These are phyloP conservation scores for Lathamus discolor DNA, from an alignment of 2,113 vertebrate genomes.

Conservation along the genomic window DNA sequence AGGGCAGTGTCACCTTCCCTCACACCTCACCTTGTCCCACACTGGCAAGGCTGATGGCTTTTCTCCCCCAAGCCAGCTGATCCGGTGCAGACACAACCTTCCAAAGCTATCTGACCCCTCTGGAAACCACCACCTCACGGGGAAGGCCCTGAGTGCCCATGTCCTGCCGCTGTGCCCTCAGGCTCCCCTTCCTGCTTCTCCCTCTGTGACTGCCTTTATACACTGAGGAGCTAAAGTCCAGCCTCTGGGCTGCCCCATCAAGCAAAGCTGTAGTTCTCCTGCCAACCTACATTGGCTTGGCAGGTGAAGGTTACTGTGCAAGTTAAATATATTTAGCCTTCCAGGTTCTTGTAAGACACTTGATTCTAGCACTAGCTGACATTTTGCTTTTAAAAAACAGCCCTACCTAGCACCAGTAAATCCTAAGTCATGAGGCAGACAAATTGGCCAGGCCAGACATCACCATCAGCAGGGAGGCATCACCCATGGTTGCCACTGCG, in stretches of 20 bases:
- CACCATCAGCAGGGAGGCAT: not conserved
- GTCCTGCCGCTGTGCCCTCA: accelerated
- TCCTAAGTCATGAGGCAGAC: not conserved
- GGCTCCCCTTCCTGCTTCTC: not conserved
- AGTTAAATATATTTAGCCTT: not conserved
- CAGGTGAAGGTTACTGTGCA: not conserved
- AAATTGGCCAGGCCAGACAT: not conserved
- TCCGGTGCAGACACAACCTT: not conserved
- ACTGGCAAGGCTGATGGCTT: not conserved
- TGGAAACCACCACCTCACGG: accelerated
- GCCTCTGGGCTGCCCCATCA: accelerated
- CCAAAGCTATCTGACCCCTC: accelerated
- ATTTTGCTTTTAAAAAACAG: not conserved
- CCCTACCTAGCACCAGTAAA: not conserved
- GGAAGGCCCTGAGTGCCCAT: accelerated
- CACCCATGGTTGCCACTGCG: accelerated
- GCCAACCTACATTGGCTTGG: not conserved
- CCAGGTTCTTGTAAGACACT: not conserved
- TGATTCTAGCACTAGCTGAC: not conserved
- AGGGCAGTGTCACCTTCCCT: not conserved
- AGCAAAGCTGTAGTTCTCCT: not conserved
- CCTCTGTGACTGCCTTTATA: not conserved
- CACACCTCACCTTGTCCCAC: not conserved
- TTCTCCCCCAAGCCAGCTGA: not conserved
- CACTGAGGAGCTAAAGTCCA: not conserved